Evolutionary conservation across 1,140 invertebrate species (phyloP).

Genomic region (Rhysida immarginata): DNA sequence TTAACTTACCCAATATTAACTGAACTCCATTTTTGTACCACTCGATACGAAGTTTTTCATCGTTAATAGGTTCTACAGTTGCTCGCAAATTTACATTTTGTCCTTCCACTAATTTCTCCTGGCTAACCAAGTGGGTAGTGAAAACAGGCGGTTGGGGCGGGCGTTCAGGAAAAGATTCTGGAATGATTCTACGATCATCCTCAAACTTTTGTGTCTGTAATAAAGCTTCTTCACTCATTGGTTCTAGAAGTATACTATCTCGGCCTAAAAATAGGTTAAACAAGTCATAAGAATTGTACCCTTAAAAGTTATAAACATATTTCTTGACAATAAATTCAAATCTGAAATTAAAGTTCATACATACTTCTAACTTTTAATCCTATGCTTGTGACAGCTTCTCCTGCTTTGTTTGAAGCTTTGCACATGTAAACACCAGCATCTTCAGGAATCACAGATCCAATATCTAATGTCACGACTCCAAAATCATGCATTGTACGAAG

Average conservation of each 20-base stretch:
- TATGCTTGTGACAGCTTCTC: slow-evolving; percentile 79
- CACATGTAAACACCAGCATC: slow-evolving; percentile 87
- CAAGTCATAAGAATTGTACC: no score
- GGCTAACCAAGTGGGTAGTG: slow-evolving; percentile 73
- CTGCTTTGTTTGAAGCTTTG: slow-evolving; percentile 76
- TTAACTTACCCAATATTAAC: slow-evolving; percentile 57
- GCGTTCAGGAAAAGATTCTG: slow-evolving; percentile 64
- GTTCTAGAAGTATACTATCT: slow-evolving; percentile 53
- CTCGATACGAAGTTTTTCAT: slow-evolving; percentile 41
- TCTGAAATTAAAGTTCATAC: no score
- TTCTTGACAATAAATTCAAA: no score
- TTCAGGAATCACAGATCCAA: slow-evolving; percentile 68
- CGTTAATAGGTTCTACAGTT: slow-evolving; percentile 29
- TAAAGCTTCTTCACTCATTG: slow-evolving; percentile 68
- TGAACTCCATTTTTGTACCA: slow-evolving; percentile 88
- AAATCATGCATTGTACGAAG: slow-evolving; percentile 83
- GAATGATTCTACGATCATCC: slow-evolving; percentile 72
- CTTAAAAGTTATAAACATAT: no score
- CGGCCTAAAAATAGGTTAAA: slow-evolving; percentile 34
- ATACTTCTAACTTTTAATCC: slow-evolving; percentile 60
- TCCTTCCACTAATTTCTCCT: slow-evolving; percentile 69
- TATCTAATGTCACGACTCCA: slow-evolving; percentile 83
- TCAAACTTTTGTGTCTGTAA: slow-evolving; percentile 78
- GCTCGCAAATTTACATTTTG: slow-evolving; percentile 27
- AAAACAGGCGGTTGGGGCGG: slow-evolving; percentile 75